Conservation (phyloP, 1,140 invertebrate species). For the Grapholita molesta region DNA sequence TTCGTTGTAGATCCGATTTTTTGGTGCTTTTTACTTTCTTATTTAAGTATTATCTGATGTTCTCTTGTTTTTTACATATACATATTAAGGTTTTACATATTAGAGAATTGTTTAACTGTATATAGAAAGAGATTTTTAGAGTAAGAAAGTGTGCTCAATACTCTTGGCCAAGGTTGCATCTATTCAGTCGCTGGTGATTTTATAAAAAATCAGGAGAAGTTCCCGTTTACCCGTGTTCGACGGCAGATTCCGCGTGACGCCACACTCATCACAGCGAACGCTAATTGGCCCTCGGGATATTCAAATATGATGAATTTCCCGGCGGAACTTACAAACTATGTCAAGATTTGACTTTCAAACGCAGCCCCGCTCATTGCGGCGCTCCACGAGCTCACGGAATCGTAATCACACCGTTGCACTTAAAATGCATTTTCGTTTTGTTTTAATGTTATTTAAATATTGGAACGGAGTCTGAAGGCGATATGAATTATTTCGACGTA, state of each 20-base stretch:
- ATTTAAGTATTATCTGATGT: too few species aligned
- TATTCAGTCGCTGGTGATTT: too few species aligned
- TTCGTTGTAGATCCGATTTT: too few species aligned
- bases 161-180: too few species aligned
- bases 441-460: not conserved
- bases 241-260: not conserved
- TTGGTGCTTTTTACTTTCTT: too few species aligned
- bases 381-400: not conserved
- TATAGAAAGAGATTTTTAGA: too few species aligned
- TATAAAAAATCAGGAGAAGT: too few species aligned
- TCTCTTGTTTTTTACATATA: too few species aligned
- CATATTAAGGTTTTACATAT: too few species aligned
- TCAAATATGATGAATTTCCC: slow-evolving; percentile 4
- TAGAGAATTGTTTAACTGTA: too few species aligned
- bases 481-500: not conserved
- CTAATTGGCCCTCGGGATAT: slow-evolving; percentile 18
- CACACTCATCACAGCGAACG: slow-evolving; percentile 22
- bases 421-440: not conserved
- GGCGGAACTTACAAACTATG: slow-evolving; percentile 6
- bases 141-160: too few species aligned
- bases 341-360: slow-evolving; percentile 15
- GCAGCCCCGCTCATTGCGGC: not conserved
- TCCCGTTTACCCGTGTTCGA: not conserved
- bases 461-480: not conserved
- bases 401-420: not conserved